Base-by-base conservation (phyloP, 2,797 vertebrate genomes). In the Dromococcyx pavoninus region DNA sequence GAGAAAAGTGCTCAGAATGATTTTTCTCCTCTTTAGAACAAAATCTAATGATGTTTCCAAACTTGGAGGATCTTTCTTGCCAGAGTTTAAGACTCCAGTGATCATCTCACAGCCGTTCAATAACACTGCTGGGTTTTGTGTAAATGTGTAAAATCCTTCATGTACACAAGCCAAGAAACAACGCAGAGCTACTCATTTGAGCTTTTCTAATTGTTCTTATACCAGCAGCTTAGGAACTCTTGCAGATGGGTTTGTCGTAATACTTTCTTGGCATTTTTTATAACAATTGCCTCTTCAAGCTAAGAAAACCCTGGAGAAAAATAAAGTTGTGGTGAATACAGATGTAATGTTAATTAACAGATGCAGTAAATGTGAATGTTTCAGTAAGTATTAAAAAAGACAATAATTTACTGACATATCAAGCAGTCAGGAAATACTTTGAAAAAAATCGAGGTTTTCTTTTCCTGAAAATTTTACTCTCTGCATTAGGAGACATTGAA, bases 261-360 rank as follows among this genome's bases (percentile, higher is more conserved):
- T 65, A 92, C 50, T 96, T 95, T 76, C 84, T 89, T 94, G 90
- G 87, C 86, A 66, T 90, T 96, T 93, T 96, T 90, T 48, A 33
- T 86, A 97, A 95, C 94, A 97, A 96, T 84, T 95, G 82, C 73
- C 58, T 97, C 85, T 97, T 95, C 89, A 93, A 89, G 69, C 37
- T 70, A 89, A 97, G 93, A 50, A 97, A 98, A 84, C 91, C 82
- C 94, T 88, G 23, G 86, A 97, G 97, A 90, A 96, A 81, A 96
- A 94, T 76, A 69, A 51, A 91, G 62, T 57, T 82, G 19, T 72
- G 54, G 81, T 79, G 64, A 93, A 89, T 82, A 96, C 25, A 77
- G 32, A 71, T 88, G 54, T 86, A 95, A 95, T 65, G 23, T 85
- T 97, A 96, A 97, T 96, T 94, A 97, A 95, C 33, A 83, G 69